A percentile compares a stretch with the other conserved stretches of the same genome.
Conservation (phyloP, 2,113 vertebrate species). For the Leucoraja erinaceus region DNA sequence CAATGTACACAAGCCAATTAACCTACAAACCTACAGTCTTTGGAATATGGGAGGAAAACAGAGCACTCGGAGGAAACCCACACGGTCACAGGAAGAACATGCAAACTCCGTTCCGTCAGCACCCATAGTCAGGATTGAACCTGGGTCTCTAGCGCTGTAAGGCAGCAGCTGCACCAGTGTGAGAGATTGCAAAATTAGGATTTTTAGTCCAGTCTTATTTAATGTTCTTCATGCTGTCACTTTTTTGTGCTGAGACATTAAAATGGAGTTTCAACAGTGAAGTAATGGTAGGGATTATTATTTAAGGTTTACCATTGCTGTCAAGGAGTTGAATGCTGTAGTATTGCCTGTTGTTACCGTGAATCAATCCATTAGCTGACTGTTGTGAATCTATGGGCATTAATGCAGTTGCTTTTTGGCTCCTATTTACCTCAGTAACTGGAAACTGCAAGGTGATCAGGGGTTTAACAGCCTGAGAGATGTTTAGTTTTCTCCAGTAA, state of each 20-base stretch:
- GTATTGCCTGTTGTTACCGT: neutral
- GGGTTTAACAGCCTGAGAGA: neutral
- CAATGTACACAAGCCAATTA: no score
- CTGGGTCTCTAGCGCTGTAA: no score
- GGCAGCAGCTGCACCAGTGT: no score
- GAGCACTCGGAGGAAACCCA: no score
- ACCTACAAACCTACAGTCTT: no score
- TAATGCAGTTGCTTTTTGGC: neutral
- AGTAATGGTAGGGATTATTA: neutral
- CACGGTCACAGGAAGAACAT: no score
- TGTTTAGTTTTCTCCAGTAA: neutral
- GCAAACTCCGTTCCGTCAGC: no score
- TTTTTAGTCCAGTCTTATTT: neutral
- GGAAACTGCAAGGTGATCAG: neutral
- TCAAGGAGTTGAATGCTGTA: neutral
- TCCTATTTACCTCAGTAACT: neutral
- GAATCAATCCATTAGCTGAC: neutral
- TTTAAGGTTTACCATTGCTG: neutral
- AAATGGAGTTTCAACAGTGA: neutral
- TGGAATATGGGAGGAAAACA: no score
- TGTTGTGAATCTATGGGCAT: neutral
- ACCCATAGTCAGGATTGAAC: no score
- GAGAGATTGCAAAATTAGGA: neutral
- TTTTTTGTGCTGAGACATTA: neutral
- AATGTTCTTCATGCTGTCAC: neutral